A percentile compares a stretch with the other conserved stretches of the same genome.
Evolutionary conservation across 2,113 vertebrate genomes (phyloP).

Genomic region (Nesoenas mayeri): DNA sequence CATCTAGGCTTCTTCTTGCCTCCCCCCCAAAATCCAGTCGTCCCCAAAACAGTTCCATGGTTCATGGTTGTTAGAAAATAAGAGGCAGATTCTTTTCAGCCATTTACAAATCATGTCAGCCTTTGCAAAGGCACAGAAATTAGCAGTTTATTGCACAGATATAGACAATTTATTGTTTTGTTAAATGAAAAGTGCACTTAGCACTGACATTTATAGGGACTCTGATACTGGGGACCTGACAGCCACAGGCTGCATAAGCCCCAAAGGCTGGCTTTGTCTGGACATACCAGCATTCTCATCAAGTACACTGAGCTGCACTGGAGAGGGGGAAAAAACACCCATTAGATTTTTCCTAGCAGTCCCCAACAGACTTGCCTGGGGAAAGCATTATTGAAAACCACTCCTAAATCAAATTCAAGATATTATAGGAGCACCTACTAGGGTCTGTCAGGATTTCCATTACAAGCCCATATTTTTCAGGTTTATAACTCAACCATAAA

Average conservation of each 20-base stretch:
- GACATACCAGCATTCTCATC: conserved; percentile 7
- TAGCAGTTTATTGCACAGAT: neutral
- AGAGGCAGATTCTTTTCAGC: neutral
- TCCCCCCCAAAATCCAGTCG: neutral
- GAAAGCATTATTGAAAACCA: conserved; percentile 74
- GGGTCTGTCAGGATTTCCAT: conserved; percentile 75
- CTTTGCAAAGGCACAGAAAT: neutral
- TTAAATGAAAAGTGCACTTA: conserved; percentile 12
- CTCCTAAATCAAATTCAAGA: conserved; percentile 75
- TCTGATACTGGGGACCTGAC: neutral
- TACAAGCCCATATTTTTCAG: conserved; percentile 70
- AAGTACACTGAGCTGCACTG: neutral
- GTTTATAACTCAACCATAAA: conserved; percentile 68
- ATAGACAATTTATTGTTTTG: conserved; percentile 10
- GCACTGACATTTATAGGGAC: neutral
- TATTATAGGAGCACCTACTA: conserved; percentile 64
- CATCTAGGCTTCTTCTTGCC: neutral
- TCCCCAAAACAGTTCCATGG: neutral
- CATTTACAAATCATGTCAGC: neutral
- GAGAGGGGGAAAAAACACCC: neutral
- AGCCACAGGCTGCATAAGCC: neutral
- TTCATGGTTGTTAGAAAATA: neutral
- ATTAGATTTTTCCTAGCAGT: conserved; percentile 9
- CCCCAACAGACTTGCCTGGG: conserved; percentile 45
- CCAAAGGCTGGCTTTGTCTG: neutral